phyloP scores from a whole-genome alignment of 2,113 vertebrate species.

The Edolisoma coerulescens region DNA sequence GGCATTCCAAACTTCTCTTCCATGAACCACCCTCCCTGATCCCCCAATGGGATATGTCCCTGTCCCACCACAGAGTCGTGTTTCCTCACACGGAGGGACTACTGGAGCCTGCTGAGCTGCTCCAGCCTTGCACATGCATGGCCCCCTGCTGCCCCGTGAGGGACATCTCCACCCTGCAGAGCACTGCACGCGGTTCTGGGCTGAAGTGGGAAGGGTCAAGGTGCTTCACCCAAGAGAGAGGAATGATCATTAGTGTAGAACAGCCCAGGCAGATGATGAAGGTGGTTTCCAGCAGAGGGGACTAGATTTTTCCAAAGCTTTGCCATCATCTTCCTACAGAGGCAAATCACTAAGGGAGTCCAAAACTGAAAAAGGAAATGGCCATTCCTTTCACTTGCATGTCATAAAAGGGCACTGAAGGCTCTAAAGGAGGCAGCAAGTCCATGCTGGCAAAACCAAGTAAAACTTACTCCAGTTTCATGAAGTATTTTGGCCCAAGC shows the following conservation, averaged over 20 bases:
- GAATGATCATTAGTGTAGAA: not conserved
- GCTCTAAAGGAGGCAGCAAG: not conserved
- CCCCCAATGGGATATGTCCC: not conserved
- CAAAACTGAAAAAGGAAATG: not conserved
- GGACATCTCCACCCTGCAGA: not conserved
- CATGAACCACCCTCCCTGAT: not conserved
- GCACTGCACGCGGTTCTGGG: accelerated
- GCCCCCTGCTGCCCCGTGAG: accelerated
- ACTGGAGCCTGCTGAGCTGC: not conserved
- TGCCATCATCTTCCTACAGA: not conserved
- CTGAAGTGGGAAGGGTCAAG: not conserved
- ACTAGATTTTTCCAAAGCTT: not conserved
- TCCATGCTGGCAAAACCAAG: not conserved
- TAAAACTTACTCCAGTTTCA: not conserved
- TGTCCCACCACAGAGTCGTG: not conserved
- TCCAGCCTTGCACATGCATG: not conserved
- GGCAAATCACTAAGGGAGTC: not conserved
- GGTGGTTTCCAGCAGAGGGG: not conserved
- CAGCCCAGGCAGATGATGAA: not conserved
- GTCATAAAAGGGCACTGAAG: not conserved
- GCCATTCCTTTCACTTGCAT: not conserved
- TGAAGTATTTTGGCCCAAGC: not conserved
- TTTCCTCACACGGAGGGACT: not conserved
- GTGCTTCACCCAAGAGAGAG: not conserved
- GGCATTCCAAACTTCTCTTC: not conserved